phyloP scores from a whole-genome alignment of 2,888 invertebrate genomes.

The Chelonus formosanus region DNA sequence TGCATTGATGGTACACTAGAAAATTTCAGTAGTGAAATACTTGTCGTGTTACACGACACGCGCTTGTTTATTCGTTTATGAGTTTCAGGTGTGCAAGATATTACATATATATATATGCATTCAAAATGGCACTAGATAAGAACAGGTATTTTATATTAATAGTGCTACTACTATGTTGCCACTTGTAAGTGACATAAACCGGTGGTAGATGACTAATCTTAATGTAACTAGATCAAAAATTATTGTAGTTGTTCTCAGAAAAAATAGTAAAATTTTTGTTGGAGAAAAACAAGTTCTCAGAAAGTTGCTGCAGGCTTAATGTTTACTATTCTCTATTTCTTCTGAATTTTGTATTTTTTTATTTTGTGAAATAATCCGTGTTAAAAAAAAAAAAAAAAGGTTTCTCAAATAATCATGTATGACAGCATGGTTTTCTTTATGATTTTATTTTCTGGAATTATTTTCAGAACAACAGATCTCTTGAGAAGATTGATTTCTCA shows the following conservation, averaged over 20 bases:
- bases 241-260: background rate
- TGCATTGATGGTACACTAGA: too few relatives aligned
- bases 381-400: too few relatives aligned
- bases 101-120: constrained; percentile 22
- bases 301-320: background rate
- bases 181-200: constrained; percentile 7
- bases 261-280: background rate
- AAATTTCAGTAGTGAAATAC: constrained; percentile 17
- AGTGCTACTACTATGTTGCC: constrained; percentile 42
- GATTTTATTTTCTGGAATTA: too few relatives aligned
- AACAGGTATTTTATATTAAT: constrained; percentile 40
- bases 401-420: too few relatives aligned
- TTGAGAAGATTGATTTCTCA: too few relatives aligned
- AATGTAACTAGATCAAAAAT: constrained; percentile 6
- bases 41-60: constrained; percentile 25
- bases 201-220: constrained; percentile 2
- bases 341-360: background rate
- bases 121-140: constrained; percentile 19
- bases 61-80: constrained; percentile 23
- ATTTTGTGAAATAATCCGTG: too few relatives aligned
- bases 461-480: too few relatives aligned
- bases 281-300: background rate
- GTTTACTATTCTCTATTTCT: background rate
- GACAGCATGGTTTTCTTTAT: too few relatives aligned
- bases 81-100: constrained; percentile 7